phyloP scores from a whole-genome alignment of 1,140 invertebrate genomes.

The Triops longicaudatus region DNA sequence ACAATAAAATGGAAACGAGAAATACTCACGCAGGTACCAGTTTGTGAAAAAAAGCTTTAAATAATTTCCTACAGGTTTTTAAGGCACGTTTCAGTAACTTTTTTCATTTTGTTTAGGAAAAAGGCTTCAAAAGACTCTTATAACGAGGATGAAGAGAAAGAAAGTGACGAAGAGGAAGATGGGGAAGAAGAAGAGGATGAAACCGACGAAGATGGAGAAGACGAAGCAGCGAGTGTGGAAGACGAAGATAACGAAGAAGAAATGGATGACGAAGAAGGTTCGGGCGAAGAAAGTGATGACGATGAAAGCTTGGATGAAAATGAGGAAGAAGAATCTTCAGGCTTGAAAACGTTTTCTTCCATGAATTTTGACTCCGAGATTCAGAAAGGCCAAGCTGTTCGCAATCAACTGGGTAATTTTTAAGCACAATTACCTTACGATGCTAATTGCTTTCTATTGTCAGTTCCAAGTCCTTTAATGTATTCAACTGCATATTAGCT shows the following conservation, averaged over 20 bases:
- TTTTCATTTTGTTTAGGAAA: slow-evolving; percentile 44
- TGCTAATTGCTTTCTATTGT: no score
- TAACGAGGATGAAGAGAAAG: slow-evolving; percentile 29
- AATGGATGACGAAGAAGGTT: slow-evolving; percentile 28
- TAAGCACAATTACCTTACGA: slow-evolving; percentile 23
- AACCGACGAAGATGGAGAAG: slow-evolving; percentile 34
- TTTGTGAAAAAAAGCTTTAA: slow-evolving; percentile 19
- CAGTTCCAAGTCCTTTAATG: no score
- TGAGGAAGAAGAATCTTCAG: slow-evolving; percentile 20
- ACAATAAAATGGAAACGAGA: no score
- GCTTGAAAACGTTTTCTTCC: slow-evolving; percentile 1
- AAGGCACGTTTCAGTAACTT: background rate
- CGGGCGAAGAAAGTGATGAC: slow-evolving; percentile 34
- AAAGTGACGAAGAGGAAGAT: slow-evolving; percentile 33
- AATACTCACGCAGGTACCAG: no score
- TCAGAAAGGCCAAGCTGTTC: slow-evolving; percentile 33
- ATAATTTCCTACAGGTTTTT: background rate
- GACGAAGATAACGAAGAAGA: slow-evolving; percentile 30
- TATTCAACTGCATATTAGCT: background rate
- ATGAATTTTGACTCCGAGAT: slow-evolving; percentile 15
- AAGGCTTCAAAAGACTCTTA: slow-evolving; percentile 43
- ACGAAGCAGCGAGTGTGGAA: slow-evolving; percentile 31
- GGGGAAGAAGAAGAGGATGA: slow-evolving; percentile 29
- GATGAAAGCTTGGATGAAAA: slow-evolving; percentile 30
- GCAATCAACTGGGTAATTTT: slow-evolving; percentile 25